phyloP scores from a whole-genome alignment of 1,140 invertebrate genomes.

The Leptopilina clavipes region DNA sequence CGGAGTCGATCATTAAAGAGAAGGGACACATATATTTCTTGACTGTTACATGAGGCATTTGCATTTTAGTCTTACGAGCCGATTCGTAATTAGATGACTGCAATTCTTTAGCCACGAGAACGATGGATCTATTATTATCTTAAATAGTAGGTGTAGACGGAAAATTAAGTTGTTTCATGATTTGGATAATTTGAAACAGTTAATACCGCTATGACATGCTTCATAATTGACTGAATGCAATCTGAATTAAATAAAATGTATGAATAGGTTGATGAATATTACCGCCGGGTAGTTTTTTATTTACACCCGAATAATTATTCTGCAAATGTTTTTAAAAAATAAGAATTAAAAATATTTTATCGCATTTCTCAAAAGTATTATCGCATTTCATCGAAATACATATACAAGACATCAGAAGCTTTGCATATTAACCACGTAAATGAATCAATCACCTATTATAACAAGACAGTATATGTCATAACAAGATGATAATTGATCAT shows the following conservation, averaged over 20 bases:
- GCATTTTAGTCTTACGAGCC: slow-evolving; percentile 57
- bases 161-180: slow-evolving; percentile 54
- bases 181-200: slow-evolving; percentile 54
- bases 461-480: slow-evolving; percentile 23
- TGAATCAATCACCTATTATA: slow-evolving; percentile 29
- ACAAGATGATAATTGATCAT: slow-evolving; percentile 34
- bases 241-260: neutral
- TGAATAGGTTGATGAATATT: too few relatives aligned
- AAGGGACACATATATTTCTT: slow-evolving; percentile 54
- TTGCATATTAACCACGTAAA: slow-evolving; percentile 6
- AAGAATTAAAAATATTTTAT: slow-evolving; percentile 2
- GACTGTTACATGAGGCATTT: slow-evolving; percentile 56
- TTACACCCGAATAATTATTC: too few relatives aligned
- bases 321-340: too few relatives aligned
- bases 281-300: too few relatives aligned
- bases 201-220: neutral
- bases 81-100: slow-evolving; percentile 60
- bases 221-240: neutral
- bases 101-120: slow-evolving; percentile 53
- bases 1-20: slow-evolving; percentile 12
- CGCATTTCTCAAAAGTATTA: neutral
- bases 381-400: neutral
- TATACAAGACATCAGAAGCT: neutral
- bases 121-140: slow-evolving; percentile 58
- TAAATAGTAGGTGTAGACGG: slow-evolving; percentile 49